Conservation (phyloP, 2,113 vertebrate genomes). For the Dasyprocta punctata region DNA sequence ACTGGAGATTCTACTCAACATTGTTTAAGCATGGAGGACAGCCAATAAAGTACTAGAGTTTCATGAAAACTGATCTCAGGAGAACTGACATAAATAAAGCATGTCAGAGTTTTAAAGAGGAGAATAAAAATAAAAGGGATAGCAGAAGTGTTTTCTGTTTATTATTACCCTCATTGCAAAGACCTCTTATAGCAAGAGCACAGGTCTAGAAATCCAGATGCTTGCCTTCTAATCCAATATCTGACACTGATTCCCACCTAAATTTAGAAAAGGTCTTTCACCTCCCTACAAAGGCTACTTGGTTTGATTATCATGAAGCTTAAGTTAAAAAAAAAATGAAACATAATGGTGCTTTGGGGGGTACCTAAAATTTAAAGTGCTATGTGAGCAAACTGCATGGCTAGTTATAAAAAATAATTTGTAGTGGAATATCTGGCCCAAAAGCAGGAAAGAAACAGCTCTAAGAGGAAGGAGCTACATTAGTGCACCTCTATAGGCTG, state of each 20-base stretch:
- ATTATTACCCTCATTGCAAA: slow-evolving; percentile 54
- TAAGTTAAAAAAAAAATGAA: background rate
- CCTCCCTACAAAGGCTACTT: background rate
- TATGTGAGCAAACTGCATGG: background rate
- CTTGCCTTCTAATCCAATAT: background rate
- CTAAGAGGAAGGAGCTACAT: background rate
- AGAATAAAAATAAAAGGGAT: slow-evolving; percentile 69
- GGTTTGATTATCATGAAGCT: background rate
- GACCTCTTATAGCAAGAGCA: background rate
- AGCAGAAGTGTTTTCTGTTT: slow-evolving; percentile 70
- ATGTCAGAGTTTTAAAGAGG: slow-evolving; percentile 69
- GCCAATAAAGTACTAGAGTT: slow-evolving; percentile 77
- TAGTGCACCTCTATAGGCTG: background rate
- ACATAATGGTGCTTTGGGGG: background rate
- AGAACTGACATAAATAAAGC: slow-evolving; percentile 75
- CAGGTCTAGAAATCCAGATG: background rate
- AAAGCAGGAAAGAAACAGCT: background rate
- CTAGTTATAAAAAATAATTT: background rate
- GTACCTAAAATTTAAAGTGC: background rate
- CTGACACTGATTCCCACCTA: background rate
- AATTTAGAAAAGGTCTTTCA: background rate
- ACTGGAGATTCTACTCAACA: slow-evolving; percentile 59
- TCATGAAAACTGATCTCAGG: slow-evolving; percentile 75
- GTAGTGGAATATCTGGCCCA: background rate
- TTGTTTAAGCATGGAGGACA: slow-evolving; percentile 64